A percentile compares a stretch with the other conserved stretches of the same genome.
Evolutionary conservation across 2,888 invertebrate species (phyloP).

Genomic region (Augochlorella aurata): DNA sequence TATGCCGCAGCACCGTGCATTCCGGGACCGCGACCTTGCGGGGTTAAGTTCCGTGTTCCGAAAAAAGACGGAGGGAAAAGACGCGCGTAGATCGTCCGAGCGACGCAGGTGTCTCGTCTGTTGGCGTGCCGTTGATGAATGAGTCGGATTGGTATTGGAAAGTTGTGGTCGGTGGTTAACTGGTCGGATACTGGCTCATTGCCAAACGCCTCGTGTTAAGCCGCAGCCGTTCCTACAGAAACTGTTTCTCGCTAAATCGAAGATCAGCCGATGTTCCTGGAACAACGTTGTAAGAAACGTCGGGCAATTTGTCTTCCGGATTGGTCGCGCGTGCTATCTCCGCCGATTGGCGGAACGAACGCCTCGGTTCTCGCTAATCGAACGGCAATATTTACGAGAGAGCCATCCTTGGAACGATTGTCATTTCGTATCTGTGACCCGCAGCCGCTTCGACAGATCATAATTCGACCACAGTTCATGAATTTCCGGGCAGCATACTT

Average conservation of each 20-base stretch:
- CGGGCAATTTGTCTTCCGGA: slow-evolving; percentile 2
- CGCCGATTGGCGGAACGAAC: not conserved
- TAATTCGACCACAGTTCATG: not conserved
- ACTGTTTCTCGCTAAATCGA: slow-evolving; percentile 24
- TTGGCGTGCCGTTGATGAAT: slow-evolving; percentile 13
- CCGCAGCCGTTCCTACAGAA: slow-evolving; percentile 24
- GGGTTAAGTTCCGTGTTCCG: not conserved
- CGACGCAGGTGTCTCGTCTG: slow-evolving; percentile 1
- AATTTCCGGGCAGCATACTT: not conserved
- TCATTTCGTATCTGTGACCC: not conserved
- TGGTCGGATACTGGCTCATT: slow-evolving; percentile 43
- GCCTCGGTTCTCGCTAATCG: not conserved
- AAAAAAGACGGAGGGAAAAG: not conserved
- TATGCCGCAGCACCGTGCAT: not conserved
- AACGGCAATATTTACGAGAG: slow-evolving; percentile 10
- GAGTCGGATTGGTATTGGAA: slow-evolving; percentile 51
- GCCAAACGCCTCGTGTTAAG: slow-evolving; percentile 40
- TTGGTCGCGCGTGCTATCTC: not conserved
- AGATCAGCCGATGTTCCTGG: slow-evolving; percentile 10
- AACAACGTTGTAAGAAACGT: slow-evolving; percentile 5
- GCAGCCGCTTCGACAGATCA: not conserved
- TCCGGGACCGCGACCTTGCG: not conserved
- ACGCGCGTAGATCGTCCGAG: not conserved
- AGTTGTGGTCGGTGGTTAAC: slow-evolving; percentile 61
- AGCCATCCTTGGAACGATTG: not conserved